Percentiles rank a stretch among this genome's conserved stretches.
Evolutionary conservation across 2,113 vertebrate species (phyloP).

Genomic region (Pachyramphus minor): DNA sequence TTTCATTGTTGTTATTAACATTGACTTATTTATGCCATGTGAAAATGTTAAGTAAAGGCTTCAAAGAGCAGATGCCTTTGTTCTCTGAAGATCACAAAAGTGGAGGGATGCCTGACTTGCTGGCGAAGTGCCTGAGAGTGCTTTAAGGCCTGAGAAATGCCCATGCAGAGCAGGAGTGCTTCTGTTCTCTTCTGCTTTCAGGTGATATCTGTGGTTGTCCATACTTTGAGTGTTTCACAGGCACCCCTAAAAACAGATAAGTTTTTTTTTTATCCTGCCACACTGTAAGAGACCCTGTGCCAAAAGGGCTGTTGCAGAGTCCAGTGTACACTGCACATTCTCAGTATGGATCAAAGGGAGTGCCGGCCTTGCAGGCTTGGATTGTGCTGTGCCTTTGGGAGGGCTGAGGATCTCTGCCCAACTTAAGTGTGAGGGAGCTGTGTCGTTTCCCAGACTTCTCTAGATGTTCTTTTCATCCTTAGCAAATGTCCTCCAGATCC

Average conservation of each 20-base stretch:
- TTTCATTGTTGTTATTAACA: neutral
- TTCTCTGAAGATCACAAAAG: neutral
- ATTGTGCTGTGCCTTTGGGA: neutral
- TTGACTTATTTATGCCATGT: neutral
- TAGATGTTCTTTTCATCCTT: neutral
- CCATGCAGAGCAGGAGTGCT: rapidly evolving
- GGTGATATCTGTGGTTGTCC: neutral
- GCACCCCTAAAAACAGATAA: neutral
- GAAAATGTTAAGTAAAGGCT: neutral
- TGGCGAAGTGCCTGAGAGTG: neutral
- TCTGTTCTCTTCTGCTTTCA: neutral
- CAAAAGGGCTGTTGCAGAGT: neutral
- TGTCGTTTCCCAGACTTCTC: neutral
- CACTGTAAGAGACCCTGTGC: neutral
- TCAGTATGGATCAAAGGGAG: neutral
- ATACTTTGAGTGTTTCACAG: neutral
- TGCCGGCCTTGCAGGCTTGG: neutral
- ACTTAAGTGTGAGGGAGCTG: rapidly evolving
- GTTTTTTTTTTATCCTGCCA: neutral
- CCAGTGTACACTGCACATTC: neutral
- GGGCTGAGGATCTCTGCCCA: neutral
- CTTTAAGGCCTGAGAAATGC: neutral
- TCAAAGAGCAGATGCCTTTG: neutral
- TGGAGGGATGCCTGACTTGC: neutral
- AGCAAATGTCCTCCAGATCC: neutral